Conservation (phyloP, 2,113 vertebrate species). For the Dascyllus trimaculatus region DNA sequence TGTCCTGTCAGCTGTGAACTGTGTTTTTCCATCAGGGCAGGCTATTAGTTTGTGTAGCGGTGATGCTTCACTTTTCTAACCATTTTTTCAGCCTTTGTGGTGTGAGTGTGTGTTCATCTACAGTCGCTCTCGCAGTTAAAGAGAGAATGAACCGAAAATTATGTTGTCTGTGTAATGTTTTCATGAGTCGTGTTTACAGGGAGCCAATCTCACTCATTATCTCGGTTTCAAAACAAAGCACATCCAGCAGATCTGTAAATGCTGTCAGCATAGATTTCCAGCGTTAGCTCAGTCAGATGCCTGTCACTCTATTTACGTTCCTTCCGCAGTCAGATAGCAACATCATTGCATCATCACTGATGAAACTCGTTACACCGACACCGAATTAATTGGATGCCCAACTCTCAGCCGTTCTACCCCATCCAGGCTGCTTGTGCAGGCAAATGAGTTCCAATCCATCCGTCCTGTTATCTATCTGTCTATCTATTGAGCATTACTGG, state of each 20-base stretch:
- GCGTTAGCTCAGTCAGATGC: constrained; percentile 3
- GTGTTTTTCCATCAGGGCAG: constrained; percentile 49
- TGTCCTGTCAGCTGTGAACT: constrained; percentile 52
- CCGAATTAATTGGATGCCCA: constrained; percentile 4
- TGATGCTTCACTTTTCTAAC: constrained; percentile 21
- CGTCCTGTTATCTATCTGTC: neutral
- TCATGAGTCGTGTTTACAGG: constrained; percentile 27
- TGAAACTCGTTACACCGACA: neutral
- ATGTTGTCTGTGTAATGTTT: constrained; percentile 7
- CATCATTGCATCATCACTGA: neutral
- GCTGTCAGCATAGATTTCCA: constrained; percentile 8
- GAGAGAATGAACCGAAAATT: constrained; percentile 28
- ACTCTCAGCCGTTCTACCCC: neutral
- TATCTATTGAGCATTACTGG: neutral
- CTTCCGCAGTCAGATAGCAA: neutral
- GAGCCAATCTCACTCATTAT: constrained; percentile 26
- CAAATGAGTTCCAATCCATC: constrained; percentile 1
- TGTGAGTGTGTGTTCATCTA: constrained; percentile 28
- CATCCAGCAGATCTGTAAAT: constrained; percentile 17
- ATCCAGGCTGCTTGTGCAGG: neutral
- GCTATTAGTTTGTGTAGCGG: constrained; percentile 46
- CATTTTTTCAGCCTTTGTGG: constrained; percentile 13
- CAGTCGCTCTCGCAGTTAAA: constrained; percentile 17
- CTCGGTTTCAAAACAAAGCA: constrained; percentile 24
- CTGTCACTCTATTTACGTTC: neutral